phyloP scores from a whole-genome alignment of 53 echinoderm and acorn worm genomes.

The Astropecten irregularis region DNA sequence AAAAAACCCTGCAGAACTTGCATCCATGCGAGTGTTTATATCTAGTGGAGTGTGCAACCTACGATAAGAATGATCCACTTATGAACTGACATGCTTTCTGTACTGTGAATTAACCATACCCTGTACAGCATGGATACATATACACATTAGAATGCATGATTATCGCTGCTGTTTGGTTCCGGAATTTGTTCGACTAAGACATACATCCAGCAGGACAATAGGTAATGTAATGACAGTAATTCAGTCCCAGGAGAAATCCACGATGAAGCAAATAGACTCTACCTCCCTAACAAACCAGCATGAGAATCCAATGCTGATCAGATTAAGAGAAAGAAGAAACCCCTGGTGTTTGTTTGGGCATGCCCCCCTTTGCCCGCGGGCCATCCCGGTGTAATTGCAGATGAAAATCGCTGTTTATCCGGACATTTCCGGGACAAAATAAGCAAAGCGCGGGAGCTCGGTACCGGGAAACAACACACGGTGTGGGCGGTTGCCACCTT shows the following conservation, averaged over 20 bases:
- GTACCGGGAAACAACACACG: not conserved
- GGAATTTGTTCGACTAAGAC: no score
- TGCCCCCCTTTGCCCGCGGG: not conserved
- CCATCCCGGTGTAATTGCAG: conserved; percentile 19
- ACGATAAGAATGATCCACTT: no score
- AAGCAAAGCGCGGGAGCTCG: not conserved
- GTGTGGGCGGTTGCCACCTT: not conserved
- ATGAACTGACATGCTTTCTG: no score
- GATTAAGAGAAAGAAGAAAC: not conserved
- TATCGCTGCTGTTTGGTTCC: no score
- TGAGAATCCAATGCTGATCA: not conserved
- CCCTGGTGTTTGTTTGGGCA: conserved; percentile 26
- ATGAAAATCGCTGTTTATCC: conserved; percentile 38
- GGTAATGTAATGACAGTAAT: not conserved
- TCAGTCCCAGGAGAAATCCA: not conserved
- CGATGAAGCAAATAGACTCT: not conserved
- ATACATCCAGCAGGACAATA: not conserved
- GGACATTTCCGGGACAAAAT: conserved; percentile 14
- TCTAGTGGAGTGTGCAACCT: no score
- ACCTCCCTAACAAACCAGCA: not conserved
- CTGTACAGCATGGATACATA: no score
- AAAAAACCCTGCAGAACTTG: no score
- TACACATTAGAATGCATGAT: no score
- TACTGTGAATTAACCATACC: no score
- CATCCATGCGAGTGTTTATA: no score